Base-by-base conservation (phyloP, 2,888 invertebrate species). In the Agrypnus murinus region DNA sequence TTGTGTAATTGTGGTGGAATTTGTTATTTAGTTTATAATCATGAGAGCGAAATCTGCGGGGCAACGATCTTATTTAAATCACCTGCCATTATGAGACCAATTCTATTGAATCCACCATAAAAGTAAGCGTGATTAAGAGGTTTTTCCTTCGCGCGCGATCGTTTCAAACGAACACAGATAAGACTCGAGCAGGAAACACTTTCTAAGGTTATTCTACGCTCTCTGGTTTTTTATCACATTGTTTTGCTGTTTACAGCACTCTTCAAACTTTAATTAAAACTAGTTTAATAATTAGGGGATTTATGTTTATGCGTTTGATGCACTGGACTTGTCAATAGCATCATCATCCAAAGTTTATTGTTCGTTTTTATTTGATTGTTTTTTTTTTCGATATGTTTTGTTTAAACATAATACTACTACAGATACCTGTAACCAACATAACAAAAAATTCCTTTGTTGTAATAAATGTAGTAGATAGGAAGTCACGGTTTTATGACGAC, bases 61-160 rank as follows among this genome's bases (percentile, higher is more conserved):
- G 64, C 73, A 74, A 73, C 64, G 74, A 71, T 74, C 74, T 69
- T 74, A 67, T 74, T 74, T 64, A 74, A 71, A 73, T 73, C 64
- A 55, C 59, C 65, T 65, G 57, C 65, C 69, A 69, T 72, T 72
- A 69, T 34, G 15, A 69, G 57, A 57, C 64, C 64, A 65, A 72
- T 72, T 69, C 72, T 65, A 69, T 69, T 72, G 69, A 69, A 71
- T 62, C 32, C 63, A 50, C 62, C 57, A 71, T 70, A 70, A 74
- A 74, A 74, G 74, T 70, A 62, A 71, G 63, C 69, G 73, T 73
- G 71, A 71, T 69, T 69, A 69, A 72, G 71, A 63, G 66, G 71
- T 68, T 72, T 73, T 73, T 73, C 72, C 67, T 74, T 71, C 73
- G 68, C 65, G 36, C 45, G 65, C 38, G 60, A 71, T 64, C 67